These are phyloP conservation scores for Ptilorrhoa leucosticta DNA, from an alignment of 2,113 vertebrate species.

Conservation along the genomic window DNA sequence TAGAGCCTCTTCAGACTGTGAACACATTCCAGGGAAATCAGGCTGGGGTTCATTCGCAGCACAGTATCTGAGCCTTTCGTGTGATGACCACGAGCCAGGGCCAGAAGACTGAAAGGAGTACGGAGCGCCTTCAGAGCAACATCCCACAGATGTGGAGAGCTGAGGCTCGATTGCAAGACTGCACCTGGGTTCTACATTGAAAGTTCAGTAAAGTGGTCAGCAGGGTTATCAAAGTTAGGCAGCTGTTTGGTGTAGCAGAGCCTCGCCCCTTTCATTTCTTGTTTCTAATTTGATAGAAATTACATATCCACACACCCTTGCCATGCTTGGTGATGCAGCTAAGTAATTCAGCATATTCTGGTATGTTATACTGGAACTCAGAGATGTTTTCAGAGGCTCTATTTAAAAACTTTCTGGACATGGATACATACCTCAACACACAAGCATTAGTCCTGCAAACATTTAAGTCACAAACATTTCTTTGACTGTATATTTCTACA, in stretches of 20 bases:
- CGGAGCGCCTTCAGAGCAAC: rapidly evolving
- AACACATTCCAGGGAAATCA: background rate
- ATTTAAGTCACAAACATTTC: background rate
- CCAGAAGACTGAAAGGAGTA: background rate
- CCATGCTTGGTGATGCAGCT: background rate
- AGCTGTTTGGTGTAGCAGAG: background rate
- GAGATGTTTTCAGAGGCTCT: background rate
- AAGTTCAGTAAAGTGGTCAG: background rate
- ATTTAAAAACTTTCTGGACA: background rate
- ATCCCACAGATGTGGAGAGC: background rate
- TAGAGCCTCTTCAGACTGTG: background rate
- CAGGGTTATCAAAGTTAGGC: background rate
- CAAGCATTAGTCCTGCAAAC: background rate
- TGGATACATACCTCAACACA: background rate
- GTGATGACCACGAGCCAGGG: background rate
- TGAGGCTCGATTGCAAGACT: background rate
- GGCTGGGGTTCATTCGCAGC: background rate
- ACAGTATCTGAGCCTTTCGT: background rate
- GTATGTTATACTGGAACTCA: background rate
- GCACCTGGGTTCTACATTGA: background rate
- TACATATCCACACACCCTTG: background rate
- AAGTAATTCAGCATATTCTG: background rate
- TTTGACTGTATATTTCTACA: background rate
- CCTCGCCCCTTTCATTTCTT: background rate
- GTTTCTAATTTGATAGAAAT: background rate